Conservation (phyloP, 2,888 invertebrate species). For the Sphaerophoria rueppellii region DNA sequence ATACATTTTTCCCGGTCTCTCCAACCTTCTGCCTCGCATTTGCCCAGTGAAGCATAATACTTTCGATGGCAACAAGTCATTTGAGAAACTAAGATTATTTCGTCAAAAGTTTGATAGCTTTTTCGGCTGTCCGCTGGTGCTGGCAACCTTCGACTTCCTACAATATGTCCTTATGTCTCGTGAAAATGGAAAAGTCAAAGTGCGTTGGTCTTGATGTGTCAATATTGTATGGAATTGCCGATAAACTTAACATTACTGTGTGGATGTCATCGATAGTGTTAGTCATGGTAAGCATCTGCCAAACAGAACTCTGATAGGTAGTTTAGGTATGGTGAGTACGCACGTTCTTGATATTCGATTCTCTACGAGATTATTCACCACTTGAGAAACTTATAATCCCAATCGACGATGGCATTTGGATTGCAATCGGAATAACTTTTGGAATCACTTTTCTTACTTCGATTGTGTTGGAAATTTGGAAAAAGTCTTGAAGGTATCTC, state of each 20-base stretch:
- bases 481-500: slow-evolving; percentile 15
- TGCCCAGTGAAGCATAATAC: slow-evolving; percentile 43
- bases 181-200: slow-evolving; percentile 1
- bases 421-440: slow-evolving; percentile 40
- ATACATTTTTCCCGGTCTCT: slow-evolving; percentile 47
- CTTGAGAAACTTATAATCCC: slow-evolving; percentile 50
- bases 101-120: slow-evolving; percentile 48
- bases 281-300: slow-evolving; percentile 74
- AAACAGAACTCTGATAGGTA: slow-evolving; percentile 79
- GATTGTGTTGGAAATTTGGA: slow-evolving; percentile 14
- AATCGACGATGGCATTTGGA: slow-evolving; percentile 39
- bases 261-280: slow-evolving; percentile 5
- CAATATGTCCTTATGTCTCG: slow-evolving; percentile 41
- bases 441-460: slow-evolving; percentile 37
- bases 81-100: slow-evolving; percentile 24
- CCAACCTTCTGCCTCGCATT: slow-evolving; percentile 42
- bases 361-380: slow-evolving; percentile 44
- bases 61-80: slow-evolving; percentile 9
- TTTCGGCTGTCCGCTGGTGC: slow-evolving; percentile 42
- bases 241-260: slow-evolving; percentile 42
- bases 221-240: slow-evolving; percentile 36
- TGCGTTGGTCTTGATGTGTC: slow-evolving; percentile 40
- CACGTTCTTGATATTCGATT: not conserved
- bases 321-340: slow-evolving; percentile 76
- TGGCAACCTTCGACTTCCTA: slow-evolving; percentile 48